Percentiles rank a stretch among this genome's conserved stretches.
Conservation (phyloP, 2,888 invertebrate genomes). For the Nezara viridula region DNA sequence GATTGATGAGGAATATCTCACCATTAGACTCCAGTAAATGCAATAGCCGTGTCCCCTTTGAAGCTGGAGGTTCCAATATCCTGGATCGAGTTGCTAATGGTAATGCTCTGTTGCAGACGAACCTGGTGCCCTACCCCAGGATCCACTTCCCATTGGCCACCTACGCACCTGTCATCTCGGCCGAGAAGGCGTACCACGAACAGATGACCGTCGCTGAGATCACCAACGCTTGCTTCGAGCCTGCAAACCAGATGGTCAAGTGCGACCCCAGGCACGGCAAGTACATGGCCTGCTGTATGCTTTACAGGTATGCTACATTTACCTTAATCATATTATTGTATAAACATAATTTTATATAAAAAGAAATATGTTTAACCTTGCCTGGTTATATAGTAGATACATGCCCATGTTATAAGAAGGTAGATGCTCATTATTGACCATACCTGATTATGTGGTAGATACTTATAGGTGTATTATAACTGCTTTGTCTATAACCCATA, state of each 20-base stretch:
- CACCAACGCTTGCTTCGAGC: constrained; percentile 76
- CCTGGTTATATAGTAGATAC: too few relatives aligned
- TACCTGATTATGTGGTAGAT: too few relatives aligned
- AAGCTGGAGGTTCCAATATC: background rate
- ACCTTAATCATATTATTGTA: too few relatives aligned
- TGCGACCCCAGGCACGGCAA: constrained; percentile 71
- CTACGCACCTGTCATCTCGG: constrained; percentile 74
- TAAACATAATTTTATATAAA: background rate
- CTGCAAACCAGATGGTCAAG: constrained; percentile 73
- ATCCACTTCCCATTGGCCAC: constrained; percentile 76
- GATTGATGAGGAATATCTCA: background rate
- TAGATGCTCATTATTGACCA: too few relatives aligned
- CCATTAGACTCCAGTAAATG: background rate
- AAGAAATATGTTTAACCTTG: too few relatives aligned
- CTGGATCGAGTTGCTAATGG: background rate
- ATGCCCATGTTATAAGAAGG: too few relatives aligned
- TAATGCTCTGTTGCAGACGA: constrained; percentile 70
- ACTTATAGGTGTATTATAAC: too few relatives aligned
- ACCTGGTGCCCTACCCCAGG: constrained; percentile 75
- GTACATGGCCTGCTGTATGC: constrained; percentile 74
- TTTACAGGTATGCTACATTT: constrained; percentile 67
- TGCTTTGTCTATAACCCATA: too few relatives aligned
- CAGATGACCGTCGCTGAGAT: constrained; percentile 74
- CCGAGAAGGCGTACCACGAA: constrained; percentile 74
- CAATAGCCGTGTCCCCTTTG: background rate